Percentiles rank a stretch among this genome's conserved stretches.
phyloP scores from a whole-genome alignment of 2,797 vertebrate genomes.

The Tragopan temminckii region DNA sequence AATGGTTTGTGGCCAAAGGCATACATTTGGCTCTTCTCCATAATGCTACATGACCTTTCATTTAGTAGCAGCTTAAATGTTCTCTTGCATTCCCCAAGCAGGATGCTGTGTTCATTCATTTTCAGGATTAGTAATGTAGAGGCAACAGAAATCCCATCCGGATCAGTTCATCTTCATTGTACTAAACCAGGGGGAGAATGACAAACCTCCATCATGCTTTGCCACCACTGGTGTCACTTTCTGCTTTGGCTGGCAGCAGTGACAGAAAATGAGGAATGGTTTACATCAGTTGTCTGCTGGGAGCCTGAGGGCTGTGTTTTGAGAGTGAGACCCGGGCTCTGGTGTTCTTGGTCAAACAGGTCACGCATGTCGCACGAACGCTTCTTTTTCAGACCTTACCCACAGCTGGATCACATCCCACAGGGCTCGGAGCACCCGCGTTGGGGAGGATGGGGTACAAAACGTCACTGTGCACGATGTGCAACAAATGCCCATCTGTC shows the following conservation, averaged over 20 bases:
- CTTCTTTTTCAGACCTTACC: neutral
- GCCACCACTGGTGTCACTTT: neutral
- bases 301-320: fast-evolving
- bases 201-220: neutral
- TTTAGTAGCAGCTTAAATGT: neutral
- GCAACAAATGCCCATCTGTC: fast-evolving
- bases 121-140: neutral
- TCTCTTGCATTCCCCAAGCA: neutral
- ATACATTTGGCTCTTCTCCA: neutral
- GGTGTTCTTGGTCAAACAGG: fast-evolving
- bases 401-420: neutral
- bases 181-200: neutral
- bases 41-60: neutral
- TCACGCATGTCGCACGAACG: fast-evolving
- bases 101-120: neutral
- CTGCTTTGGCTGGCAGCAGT: neutral
- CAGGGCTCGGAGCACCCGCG: fast-evolving
- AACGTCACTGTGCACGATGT: fast-evolving
- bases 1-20: neutral
- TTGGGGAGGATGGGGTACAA: fast-evolving
- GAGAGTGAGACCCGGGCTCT: neutral
- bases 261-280: neutral
- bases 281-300: neutral
- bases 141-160: neutral
- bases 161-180: neutral